These are phyloP conservation scores for Tethea ocularis DNA, from an alignment of 2,888 invertebrate genomes.

Conservation along the genomic window DNA sequence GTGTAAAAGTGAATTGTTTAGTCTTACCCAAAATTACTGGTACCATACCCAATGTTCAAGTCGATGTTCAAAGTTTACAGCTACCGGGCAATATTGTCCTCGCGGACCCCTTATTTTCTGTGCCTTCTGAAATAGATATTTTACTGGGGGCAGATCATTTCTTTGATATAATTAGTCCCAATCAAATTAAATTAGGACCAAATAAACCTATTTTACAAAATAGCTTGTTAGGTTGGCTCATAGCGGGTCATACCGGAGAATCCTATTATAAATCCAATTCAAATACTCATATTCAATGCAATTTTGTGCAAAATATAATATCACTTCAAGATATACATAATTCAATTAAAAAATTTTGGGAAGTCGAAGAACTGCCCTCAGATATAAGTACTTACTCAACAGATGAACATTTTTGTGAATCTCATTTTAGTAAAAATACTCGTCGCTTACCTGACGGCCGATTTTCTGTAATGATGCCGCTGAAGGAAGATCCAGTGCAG, in stretches of 20 bases:
- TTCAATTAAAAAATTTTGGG: neutral
- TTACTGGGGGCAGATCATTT: constrained; percentile 13
- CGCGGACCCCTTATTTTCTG: neutral
- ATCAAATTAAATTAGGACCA: constrained; percentile 1
- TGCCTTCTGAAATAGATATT: constrained; percentile 10
- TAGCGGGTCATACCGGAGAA: constrained; percentile 17
- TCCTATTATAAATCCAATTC: too few species aligned
- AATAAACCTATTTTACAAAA: constrained; percentile 14
- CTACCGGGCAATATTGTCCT: neutral
- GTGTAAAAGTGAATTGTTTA: neutral
- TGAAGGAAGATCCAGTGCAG: constrained; percentile 8
- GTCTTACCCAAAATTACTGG: constrained; percentile 12
- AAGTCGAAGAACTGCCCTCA: neutral
- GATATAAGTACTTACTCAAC: constrained; percentile 4
- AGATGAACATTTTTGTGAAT: constrained; percentile 24
- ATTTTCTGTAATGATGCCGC: constrained; percentile 24
- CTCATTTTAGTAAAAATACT: constrained; percentile 19
- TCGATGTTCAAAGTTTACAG: neutral
- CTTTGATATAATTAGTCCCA: constrained; percentile 7
- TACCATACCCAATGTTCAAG: neutral
- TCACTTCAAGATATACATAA: neutral
- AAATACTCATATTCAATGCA: too few species aligned
- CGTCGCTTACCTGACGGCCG: constrained; percentile 19
- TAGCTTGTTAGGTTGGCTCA: constrained; percentile 19
- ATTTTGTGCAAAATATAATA: too few species aligned